These are phyloP conservation scores for Eudasyphora cyanicolor DNA, from an alignment of 2,888 invertebrate genomes.

Conservation along the genomic window DNA sequence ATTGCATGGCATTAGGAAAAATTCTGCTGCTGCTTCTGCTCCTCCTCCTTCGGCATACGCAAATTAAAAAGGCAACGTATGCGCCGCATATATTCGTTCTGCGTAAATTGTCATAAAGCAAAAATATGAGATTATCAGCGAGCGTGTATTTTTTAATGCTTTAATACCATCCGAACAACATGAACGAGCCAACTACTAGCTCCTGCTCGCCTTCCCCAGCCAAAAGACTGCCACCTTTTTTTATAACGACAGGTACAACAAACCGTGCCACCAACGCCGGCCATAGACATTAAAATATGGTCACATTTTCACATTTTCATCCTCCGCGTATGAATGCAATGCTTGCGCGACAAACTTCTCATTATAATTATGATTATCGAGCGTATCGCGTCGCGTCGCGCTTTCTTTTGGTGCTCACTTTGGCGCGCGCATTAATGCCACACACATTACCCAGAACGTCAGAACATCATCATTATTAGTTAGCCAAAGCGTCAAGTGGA, in stretches of 20 bases:
- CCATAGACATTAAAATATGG: not conserved
- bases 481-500: conserved; percentile 13
- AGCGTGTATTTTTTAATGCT: conserved; percentile 41
- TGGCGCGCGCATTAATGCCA: conserved; percentile 53
- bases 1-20: conserved; percentile 30
- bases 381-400: conserved; percentile 58
- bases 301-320: conserved; percentile 5
- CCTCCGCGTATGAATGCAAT: not conserved
- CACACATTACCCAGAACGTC: conserved; percentile 60
- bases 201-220: not conserved
- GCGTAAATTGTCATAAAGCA: conserved; percentile 56
- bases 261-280: not conserved
- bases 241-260: conserved; percentile 15
- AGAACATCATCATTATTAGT: conserved; percentile 58
- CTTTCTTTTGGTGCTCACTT: not conserved
- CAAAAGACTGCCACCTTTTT: not conserved
- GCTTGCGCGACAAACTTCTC: conserved; percentile 45
- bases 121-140: conserved; percentile 50
- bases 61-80: conserved; percentile 35
- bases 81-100: too few relatives aligned
- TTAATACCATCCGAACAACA: conserved; percentile 1
- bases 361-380: conserved; percentile 68
- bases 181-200: not conserved
- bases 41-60: not conserved
- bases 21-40: not conserved